These are phyloP conservation scores for Drosophila differens DNA, from an alignment of 2,888 invertebrate genomes.

Conservation along the genomic window DNA sequence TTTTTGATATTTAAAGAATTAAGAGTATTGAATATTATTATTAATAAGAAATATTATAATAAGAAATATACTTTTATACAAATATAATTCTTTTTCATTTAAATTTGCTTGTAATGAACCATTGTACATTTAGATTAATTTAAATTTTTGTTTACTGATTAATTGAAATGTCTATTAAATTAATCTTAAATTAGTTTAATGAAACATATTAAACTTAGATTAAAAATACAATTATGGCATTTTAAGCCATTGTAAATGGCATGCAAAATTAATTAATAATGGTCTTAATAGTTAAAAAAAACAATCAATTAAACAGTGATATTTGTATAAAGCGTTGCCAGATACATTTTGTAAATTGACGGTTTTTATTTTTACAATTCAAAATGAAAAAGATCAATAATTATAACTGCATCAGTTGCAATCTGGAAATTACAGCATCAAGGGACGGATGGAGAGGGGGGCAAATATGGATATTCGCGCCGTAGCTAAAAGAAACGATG, in stretches of 20 bases:
- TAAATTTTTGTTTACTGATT: neutral
- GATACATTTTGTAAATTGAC: neutral
- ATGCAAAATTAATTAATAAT: neutral
- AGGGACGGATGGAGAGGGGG: neutral
- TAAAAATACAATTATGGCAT: neutral
- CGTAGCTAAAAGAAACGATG: conserved; percentile 24
- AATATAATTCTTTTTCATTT: neutral
- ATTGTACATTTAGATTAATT: neutral
- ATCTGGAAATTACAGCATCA: neutral
- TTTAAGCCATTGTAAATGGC: neutral
- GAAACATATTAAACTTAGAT: neutral
- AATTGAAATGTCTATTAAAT: neutral
- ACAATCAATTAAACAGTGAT: neutral
- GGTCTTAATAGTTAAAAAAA: neutral
- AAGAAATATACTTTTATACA: neutral
- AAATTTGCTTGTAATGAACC: neutral
- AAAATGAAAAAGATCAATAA: neutral
- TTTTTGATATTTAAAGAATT: neutral
- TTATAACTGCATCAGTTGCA: neutral
- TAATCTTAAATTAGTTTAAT: neutral
- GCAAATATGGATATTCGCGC: conserved; percentile 46
- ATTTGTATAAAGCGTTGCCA: conserved; percentile 16
- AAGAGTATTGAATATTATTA: neutral
- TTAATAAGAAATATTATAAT: neutral
- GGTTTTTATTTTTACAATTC: neutral